Conservation (phyloP, 2,888 invertebrate genomes). For the Drosophila mulleri region DNA sequence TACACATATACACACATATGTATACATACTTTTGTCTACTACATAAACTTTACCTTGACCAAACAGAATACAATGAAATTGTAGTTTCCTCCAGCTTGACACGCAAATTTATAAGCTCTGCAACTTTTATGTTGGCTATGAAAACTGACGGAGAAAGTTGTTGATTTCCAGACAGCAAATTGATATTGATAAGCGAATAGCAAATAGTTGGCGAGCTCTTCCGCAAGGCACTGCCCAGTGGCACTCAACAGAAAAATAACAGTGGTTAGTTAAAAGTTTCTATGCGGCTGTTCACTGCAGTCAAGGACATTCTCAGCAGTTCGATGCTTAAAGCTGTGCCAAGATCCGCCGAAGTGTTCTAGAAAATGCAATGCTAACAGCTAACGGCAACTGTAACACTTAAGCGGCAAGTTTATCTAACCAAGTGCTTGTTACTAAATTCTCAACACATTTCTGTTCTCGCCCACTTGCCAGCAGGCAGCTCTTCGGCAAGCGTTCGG, state of each 20-base stretch:
- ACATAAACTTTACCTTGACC: conserved; percentile 19
- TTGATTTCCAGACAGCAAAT: conserved; percentile 17
- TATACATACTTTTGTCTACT: conserved; percentile 21
- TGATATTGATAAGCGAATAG: conserved; percentile 30
- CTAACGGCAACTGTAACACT: conserved; percentile 42
- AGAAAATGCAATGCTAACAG: conserved; percentile 24
- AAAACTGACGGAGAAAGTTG: conserved; percentile 20
- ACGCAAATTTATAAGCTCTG: conserved; percentile 15
- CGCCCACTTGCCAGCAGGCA: background rate
- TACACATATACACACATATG: background rate
- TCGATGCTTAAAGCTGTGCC: conserved; percentile 11
- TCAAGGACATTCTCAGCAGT: background rate
- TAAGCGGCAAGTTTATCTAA: conserved; percentile 66
- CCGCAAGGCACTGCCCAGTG: background rate
- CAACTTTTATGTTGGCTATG: conserved; percentile 8
- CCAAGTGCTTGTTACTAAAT: conserved; percentile 64
- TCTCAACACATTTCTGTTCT: conserved; percentile 20
- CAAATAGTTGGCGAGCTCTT: conserved; percentile 5
- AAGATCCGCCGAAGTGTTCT: conserved; percentile 29
- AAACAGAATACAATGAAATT: conserved; percentile 15
- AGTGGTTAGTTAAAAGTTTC: background rate
- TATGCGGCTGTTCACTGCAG: background rate
- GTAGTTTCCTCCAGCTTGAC: conserved; percentile 5
- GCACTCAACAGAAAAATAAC: background rate
- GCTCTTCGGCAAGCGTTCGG: background rate